phyloP scores from a whole-genome alignment of 2,888 invertebrate species.

The Drosophila silvestris region DNA sequence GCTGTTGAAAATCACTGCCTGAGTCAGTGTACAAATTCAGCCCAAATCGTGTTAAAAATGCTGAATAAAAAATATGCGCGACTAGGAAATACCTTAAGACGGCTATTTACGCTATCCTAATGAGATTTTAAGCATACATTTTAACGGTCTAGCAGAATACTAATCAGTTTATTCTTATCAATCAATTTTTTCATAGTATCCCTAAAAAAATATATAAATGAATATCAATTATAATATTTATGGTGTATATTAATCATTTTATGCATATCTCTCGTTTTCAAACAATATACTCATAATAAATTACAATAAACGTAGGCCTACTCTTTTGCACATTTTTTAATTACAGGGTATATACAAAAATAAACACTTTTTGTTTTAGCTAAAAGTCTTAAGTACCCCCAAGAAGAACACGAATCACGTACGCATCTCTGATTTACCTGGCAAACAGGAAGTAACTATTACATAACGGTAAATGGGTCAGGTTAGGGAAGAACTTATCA shows the following conservation, averaged over 20 bases:
- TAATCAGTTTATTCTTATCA: not conserved
- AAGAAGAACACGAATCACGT: constrained; percentile 40
- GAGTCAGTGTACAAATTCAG: not conserved
- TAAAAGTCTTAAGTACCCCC: not conserved
- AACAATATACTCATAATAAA: not conserved
- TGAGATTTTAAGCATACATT: not conserved
- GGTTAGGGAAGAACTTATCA: constrained; percentile 48
- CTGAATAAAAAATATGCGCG: no score
- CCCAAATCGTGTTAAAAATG: not conserved
- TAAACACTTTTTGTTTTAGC: not conserved
- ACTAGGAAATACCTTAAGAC: not conserved
- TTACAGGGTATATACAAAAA: not conserved
- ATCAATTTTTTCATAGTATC: not conserved
- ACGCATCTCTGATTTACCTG: constrained; percentile 42
- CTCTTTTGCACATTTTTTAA: not conserved
- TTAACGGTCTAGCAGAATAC: not conserved
- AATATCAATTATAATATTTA: not conserved
- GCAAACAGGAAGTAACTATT: constrained; percentile 70
- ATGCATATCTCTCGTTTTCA: not conserved
- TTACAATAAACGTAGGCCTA: not conserved
- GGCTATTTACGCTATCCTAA: not conserved
- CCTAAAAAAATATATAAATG: not conserved
- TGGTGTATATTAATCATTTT: not conserved
- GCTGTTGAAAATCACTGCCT: not conserved
- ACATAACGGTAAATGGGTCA: constrained; percentile 69